These are phyloP conservation scores for Calyptomena viridis DNA, from an alignment of 2,113 vertebrate genomes.

Conservation along the genomic window DNA sequence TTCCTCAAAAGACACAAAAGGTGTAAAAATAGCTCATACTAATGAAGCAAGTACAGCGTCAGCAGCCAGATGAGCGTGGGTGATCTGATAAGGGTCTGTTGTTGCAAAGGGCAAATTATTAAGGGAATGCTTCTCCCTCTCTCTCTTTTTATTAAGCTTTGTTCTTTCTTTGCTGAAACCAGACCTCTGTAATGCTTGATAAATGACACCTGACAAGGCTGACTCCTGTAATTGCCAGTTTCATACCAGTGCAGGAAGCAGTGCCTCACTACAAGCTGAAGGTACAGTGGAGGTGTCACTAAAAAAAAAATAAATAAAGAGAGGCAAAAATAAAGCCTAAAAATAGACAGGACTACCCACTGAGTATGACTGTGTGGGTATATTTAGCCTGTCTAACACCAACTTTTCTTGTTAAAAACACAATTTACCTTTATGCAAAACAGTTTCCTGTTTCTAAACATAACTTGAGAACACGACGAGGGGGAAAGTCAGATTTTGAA, in stretches of 20 bases:
- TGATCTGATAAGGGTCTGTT: constrained; percentile 78
- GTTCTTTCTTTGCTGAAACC: constrained; percentile 58
- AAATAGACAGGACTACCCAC: constrained; percentile 72
- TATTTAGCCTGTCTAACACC: constrained; percentile 71
- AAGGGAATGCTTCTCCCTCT: constrained; percentile 73
- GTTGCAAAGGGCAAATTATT: constrained; percentile 81
- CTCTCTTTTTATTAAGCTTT: constrained; percentile 70
- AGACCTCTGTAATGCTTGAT: constrained; percentile 56
- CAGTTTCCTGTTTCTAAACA: constrained; percentile 56
- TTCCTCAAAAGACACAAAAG: constrained; percentile 96
- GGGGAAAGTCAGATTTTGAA: not conserved
- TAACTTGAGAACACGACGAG: not conserved
- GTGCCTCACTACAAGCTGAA: constrained; percentile 19
- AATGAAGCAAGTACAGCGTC: constrained; percentile 83
- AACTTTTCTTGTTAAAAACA: constrained; percentile 47
- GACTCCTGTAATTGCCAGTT: constrained; percentile 59
- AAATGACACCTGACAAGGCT: constrained; percentile 69
- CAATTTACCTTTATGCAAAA: constrained; percentile 59
- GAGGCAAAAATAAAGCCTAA: constrained; percentile 69
- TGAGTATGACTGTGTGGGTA: constrained; percentile 41
- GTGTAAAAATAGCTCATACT: constrained; percentile 86
- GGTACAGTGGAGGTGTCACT: constrained; percentile 31
- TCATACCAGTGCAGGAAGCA: constrained; percentile 36
- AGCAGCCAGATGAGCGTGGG: constrained; percentile 87
- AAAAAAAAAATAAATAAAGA: constrained; percentile 34